Percentiles rank a stretch among this genome's conserved stretches.
Conservation (phyloP, 2,888 invertebrate species). For the Tenthredo distinguenda region DNA sequence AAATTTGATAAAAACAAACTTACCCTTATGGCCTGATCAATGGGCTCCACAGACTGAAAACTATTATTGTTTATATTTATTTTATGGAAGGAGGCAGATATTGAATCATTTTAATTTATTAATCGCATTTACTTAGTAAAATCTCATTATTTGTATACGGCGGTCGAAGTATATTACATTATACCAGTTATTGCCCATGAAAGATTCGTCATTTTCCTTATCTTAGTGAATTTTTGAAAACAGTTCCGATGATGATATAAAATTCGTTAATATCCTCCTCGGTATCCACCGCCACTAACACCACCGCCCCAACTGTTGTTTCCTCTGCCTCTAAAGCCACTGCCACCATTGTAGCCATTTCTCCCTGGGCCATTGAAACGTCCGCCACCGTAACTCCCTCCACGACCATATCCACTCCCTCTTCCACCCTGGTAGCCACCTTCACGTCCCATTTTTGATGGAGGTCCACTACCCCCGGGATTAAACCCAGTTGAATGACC, state of each 20-base stretch:
- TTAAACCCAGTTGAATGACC: constrained; percentile 75
- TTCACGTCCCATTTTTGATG: constrained; percentile 74
- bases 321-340: constrained; percentile 61
- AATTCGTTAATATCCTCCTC: constrained; percentile 57
- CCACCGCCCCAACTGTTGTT: constrained; percentile 66
- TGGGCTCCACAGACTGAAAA: not conserved
- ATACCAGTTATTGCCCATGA: not conserved
- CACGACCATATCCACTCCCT: constrained; percentile 61
- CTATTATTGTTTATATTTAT: not conserved
- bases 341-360: constrained; percentile 61
- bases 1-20: not conserved
- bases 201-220: not conserved
- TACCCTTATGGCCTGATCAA: not conserved
- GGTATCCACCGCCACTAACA: constrained; percentile 65
- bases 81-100: not conserved
- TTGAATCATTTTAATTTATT: not conserved
- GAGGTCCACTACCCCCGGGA: constrained; percentile 71
- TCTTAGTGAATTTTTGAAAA: not conserved
- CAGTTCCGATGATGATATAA: too few species aligned
- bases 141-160: not conserved
- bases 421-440: constrained; percentile 58
- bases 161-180: not conserved
- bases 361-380: constrained; percentile 62
- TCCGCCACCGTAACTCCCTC: constrained; percentile 67
- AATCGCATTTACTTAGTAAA: not conserved